A percentile compares a stretch with the other conserved stretches of the same genome.
phyloP scores from a whole-genome alignment of 92 coral and sea anemone genomes.

The Meandrina meandrites region DNA sequence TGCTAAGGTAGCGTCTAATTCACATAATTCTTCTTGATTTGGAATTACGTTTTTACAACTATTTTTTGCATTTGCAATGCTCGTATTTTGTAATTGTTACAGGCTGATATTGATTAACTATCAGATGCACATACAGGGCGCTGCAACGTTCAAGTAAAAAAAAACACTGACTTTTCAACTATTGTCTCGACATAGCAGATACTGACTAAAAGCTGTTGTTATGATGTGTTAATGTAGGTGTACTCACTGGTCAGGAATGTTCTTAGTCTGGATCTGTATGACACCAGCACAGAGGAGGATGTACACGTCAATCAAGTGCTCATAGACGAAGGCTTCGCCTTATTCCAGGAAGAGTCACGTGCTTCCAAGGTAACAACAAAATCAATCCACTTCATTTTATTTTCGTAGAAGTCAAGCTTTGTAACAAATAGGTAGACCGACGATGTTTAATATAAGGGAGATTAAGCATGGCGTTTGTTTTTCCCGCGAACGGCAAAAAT shows the following conservation, averaged over 20 bases:
- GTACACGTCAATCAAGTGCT: constrained; percentile 87
- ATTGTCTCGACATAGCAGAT: too few species aligned
- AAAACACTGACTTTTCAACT: too few species aligned
- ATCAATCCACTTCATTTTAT: too few species aligned
- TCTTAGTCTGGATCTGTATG: constrained; percentile 82
- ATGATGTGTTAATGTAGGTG: constrained; percentile 63
- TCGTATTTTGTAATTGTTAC: background rate
- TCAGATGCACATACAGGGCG: too few species aligned
- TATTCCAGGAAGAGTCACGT: constrained; percentile 86
- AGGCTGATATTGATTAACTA: background rate
- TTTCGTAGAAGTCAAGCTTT: too few species aligned
- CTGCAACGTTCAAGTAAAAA: too few species aligned
- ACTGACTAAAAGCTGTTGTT: too few species aligned
- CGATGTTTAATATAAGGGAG: too few species aligned
- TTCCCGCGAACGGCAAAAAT: too few species aligned
- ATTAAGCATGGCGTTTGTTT: too few species aligned
- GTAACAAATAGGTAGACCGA: too few species aligned
- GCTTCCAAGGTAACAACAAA: constrained; percentile 72
- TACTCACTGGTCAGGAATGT: constrained; percentile 80
- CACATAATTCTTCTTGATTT: background rate
- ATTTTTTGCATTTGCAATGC: background rate
- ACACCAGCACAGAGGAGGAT: constrained; percentile 90
- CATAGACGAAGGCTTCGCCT: constrained; percentile 80
- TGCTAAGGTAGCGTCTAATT: constrained; percentile 70
- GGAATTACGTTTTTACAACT: background rate